Evolutionary conservation across 1,140 invertebrate species (phyloP).

Genomic region (Amphibalanus amphitrite): DNA sequence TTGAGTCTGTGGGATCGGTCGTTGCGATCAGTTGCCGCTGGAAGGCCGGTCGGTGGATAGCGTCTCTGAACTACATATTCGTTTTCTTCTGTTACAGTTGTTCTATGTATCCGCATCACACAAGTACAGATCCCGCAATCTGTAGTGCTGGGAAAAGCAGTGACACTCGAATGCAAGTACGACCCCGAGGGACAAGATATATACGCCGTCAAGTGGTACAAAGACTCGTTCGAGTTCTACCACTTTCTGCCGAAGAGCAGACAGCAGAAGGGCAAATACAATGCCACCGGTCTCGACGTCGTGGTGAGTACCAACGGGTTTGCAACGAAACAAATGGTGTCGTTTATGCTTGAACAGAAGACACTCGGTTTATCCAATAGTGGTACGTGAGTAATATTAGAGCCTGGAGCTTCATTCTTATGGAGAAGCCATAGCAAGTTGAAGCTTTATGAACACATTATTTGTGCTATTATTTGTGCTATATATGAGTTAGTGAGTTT

Average conservation of each 20-base stretch:
- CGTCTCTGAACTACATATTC: background rate
- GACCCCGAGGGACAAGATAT: background rate
- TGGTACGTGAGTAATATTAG: too few species aligned
- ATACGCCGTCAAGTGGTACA: slow-evolving; percentile 5
- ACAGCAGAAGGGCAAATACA: background rate
- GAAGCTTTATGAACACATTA: too few species aligned
- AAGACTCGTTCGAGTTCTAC: background rate
- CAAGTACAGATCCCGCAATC: background rate
- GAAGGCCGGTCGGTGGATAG: too few species aligned
- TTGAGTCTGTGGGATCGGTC: background rate
- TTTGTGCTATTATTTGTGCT: too few species aligned
- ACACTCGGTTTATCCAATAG: too few species aligned
- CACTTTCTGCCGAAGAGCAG: background rate
- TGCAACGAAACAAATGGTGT: too few species aligned
- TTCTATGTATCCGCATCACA: background rate
- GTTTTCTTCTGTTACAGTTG: background rate
- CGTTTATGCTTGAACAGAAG: too few species aligned
- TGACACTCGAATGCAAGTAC: background rate
- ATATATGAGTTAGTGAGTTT: too few species aligned
- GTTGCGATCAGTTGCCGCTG: too few species aligned
- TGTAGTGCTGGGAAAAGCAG: background rate
- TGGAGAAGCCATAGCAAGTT: too few species aligned
- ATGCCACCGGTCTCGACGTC: background rate
- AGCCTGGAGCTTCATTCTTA: too few species aligned
- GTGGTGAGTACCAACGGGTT: background rate